Conservation (phyloP, 1,140 invertebrate species). For the Steinernema feltiae region DNA sequence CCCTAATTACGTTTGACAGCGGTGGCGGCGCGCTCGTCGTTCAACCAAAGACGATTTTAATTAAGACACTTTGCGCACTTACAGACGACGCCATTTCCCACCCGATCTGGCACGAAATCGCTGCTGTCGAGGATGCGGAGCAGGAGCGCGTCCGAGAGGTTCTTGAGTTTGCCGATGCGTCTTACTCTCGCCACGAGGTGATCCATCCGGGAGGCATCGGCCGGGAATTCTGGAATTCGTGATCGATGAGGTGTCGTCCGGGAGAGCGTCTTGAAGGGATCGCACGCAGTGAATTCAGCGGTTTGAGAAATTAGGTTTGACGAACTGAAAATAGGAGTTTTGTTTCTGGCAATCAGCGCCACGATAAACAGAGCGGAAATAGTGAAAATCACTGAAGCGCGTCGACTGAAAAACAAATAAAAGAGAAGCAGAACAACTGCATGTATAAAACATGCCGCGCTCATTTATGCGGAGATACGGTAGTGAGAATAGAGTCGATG, state of each 20-base stretch:
- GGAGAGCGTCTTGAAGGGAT: too few species aligned
- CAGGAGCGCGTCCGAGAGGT: slow-evolving; percentile 43
- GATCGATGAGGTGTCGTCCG: neutral
- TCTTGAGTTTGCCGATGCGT: slow-evolving; percentile 25
- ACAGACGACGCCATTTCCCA: slow-evolving; percentile 43
- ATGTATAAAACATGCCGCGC: too few species aligned
- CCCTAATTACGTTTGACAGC: slow-evolving; percentile 3
- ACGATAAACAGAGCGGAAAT: too few species aligned
- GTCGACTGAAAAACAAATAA: too few species aligned
- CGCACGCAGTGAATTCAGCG: too few species aligned
- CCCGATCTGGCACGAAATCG: slow-evolving; percentile 37
- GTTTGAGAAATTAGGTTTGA: too few species aligned
- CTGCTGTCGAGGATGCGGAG: slow-evolving; percentile 36
- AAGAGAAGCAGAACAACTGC: too few species aligned
- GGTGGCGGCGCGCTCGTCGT: neutral
- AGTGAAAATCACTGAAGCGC: too few species aligned
- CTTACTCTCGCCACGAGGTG: slow-evolving; percentile 32
- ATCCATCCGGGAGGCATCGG: slow-evolving; percentile 22
- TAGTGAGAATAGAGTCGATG: too few species aligned
- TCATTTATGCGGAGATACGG: too few species aligned
- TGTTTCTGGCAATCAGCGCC: too few species aligned
- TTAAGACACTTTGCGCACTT: slow-evolving; percentile 26
- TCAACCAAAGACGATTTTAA: neutral
- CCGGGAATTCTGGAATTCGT: neutral
- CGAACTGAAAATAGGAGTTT: too few species aligned